Base-by-base conservation (phyloP, 2,797 vertebrate genomes). In the Lacerta bilineata region DNA sequence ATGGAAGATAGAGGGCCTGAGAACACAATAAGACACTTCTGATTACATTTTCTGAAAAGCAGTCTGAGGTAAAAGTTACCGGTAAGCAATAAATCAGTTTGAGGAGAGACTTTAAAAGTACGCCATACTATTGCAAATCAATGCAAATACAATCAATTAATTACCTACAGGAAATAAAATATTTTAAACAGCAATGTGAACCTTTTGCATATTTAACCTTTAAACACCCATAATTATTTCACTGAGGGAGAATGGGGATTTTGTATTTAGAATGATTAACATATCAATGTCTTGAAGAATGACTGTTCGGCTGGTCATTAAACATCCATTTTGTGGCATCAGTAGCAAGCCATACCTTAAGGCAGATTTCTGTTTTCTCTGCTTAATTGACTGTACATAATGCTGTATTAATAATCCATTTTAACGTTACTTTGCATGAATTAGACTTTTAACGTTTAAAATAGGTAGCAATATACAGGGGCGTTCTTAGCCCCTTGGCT, bases 181-280 rank as follows among this genome's bases (percentile, higher is more conserved):
- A 77, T 86, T 92, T 89, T 55, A 83, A 13, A 81, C 39, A 76
- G 5, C 72, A 20, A 29, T 78, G 89, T 29, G 85, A 93, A 55
- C 86, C 36, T 81, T 46, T 23, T 87, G 25, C 10, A 8, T 82
- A 55, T 88, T 80, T 84, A 83, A 79, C 29, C 88, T 86, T 29
- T 88, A 91, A 87, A 23, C 39, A 72, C 85, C 0, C 17, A 90
- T 18, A 86, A 80, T 27, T 41, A 89, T 2, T 27, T 78, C 90
- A 86, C 87, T 2, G 78, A 90, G 83, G 80, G 72, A 71, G 27
- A 80, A 77, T 13, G 76, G 50, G 84, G 36, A 75, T 71, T 29
- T 3, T 4, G 0, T 89, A 46, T 83, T 90, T 69, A 92, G 66
- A 85, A 85, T 86, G 2, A 71, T 75, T 84, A 83, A 75, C 59